Conservation (phyloP, 2,888 invertebrate genomes). For the Apodemia zela region DNA sequence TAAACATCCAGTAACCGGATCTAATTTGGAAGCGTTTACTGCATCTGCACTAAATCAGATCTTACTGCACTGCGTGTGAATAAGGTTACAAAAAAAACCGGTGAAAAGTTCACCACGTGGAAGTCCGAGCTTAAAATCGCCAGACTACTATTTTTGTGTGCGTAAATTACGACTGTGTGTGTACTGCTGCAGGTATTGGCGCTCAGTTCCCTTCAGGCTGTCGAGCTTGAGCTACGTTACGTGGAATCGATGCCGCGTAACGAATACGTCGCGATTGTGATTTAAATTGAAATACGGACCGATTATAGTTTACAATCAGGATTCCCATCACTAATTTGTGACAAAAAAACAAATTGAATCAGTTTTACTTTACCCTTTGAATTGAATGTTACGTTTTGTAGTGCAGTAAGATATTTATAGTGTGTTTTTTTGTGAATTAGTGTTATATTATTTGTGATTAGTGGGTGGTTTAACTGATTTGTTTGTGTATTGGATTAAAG, state of each 20-base stretch:
- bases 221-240: slow-evolving; percentile 41
- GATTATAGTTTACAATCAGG: neutral
- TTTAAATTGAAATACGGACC: slow-evolving; percentile 9
- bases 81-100: slow-evolving; percentile 27
- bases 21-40: slow-evolving; percentile 26
- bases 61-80: slow-evolving; percentile 35
- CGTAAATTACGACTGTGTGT: slow-evolving; percentile 59
- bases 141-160: slow-evolving; percentile 47
- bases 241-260: slow-evolving; percentile 23
- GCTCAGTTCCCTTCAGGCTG: slow-evolving; percentile 66
- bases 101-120: slow-evolving; percentile 47
- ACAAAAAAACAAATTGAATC: neutral
- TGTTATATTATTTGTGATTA: slow-evolving; percentile 18
- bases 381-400: no score
- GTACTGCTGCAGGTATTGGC: slow-evolving; percentile 73
- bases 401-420: no score
- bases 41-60: slow-evolving; percentile 31
- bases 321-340: slow-evolving; percentile 2
- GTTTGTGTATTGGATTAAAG: slow-evolving; percentile 9
- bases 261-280: slow-evolving; percentile 26
- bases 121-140: slow-evolving; percentile 61
- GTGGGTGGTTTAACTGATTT: slow-evolving; percentile 16
- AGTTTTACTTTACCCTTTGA: no score
- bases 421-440: slow-evolving; percentile 17
- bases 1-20: slow-evolving; percentile 19